phyloP scores from a whole-genome alignment of 2,888 invertebrate genomes.

The Tachystola acroxantha region DNA sequence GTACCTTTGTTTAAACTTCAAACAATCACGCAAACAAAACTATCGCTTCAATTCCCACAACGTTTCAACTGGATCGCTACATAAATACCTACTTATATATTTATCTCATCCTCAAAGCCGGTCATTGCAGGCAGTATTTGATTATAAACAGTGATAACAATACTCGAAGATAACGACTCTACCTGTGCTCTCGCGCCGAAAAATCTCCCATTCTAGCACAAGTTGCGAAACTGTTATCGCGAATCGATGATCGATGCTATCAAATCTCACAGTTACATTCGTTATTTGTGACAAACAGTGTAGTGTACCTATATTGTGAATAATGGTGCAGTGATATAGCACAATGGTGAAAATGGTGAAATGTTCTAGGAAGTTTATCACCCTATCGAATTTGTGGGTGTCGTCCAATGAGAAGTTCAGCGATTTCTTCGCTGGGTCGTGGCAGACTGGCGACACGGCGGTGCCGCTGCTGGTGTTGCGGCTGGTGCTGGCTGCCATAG shows the following conservation, averaged over 20 bases:
- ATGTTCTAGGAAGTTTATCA: slow-evolving; percentile 48
- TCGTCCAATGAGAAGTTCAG: slow-evolving; percentile 48
- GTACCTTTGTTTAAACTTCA: neutral
- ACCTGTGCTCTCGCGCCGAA: neutral
- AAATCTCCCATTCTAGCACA: slow-evolving; percentile 1
- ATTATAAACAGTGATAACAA: slow-evolving; percentile 1
- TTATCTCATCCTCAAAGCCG: neutral
- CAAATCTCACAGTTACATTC: neutral
- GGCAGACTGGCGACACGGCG: slow-evolving; percentile 62
- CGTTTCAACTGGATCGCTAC: neutral
- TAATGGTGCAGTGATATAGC: neutral
- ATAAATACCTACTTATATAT: too few relatives aligned
- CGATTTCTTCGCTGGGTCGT: slow-evolving; percentile 64
- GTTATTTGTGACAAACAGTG: neutral
- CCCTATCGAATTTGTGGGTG: slow-evolving; percentile 57
- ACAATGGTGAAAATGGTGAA: slow-evolving; percentile 55
- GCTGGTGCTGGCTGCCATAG: slow-evolving; percentile 32
- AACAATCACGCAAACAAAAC: neutral
- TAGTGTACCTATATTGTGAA: too few relatives aligned
- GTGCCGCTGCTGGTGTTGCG: slow-evolving; percentile 51
- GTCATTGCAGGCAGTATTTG: neutral
- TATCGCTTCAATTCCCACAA: neutral
- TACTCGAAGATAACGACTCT: neutral
- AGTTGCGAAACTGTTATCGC: slow-evolving; percentile 16
- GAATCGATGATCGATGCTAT: neutral